Base-by-base conservation (phyloP, 1,140 invertebrate genomes). In the Drosophila trapezifrons region DNA sequence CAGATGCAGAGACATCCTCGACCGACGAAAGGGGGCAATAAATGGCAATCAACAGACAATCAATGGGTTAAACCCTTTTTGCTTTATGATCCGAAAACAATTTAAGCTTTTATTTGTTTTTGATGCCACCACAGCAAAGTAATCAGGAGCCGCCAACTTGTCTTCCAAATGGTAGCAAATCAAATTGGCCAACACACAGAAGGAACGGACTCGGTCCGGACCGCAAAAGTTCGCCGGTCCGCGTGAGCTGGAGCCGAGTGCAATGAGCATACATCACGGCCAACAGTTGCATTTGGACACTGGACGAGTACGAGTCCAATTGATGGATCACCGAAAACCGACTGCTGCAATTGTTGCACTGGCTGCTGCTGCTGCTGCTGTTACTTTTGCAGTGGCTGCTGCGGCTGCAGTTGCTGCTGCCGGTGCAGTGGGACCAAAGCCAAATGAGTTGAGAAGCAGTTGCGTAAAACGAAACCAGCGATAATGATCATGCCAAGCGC, bases 31-130 rank as follows among this genome's bases (percentile, higher is more conserved):
- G 57, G 54, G 57, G 71, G 79, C 76, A 71, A 87, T 87, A 89
- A 87, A 83, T 80, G 84, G 84, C 84, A 89, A 87, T 87, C 84
- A 87, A 62, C 82, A 66, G 69, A 78, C 84, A 87, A 87, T 84
- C 76, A 89, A 81, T 86, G 82, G 84, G 79, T 86, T 86, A 80
- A 89, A 77, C 84, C 84, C 80, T 75, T 83, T 79, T 77, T 83
- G 79, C 80, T 87, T 87, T 87, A 89, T 89, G 83, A 86, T 87
- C 84, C 75, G 84, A 87, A 89, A 83, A 87, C 84, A 87, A 87
- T 87, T 87, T 89, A 84, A 80, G 84, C 80, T 89, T 87, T 87
- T 87, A 87, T 87, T 87, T 89, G 84, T 84, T 87, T 89, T 84
- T 75, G 83, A 87, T 86, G 76, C 82, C 78, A 86, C 84, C 80